Conservation (phyloP, 30 jellyfish, hydroid and myxozoan genomes). For the Cassiopea xamachana region DNA sequence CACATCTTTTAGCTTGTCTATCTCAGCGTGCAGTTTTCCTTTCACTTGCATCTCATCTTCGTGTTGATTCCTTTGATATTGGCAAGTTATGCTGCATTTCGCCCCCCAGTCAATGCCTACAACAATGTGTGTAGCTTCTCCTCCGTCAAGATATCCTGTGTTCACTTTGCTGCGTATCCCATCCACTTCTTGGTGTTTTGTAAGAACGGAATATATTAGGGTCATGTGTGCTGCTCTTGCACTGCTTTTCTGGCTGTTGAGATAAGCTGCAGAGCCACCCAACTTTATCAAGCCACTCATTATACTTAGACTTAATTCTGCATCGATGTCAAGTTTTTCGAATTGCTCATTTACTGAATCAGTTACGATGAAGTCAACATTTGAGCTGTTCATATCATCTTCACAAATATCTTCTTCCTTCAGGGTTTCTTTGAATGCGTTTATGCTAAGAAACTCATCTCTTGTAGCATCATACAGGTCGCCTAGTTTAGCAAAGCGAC, state of each 20-base stretch:
- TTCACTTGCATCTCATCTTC: constrained; percentile 51
- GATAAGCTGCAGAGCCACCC: constrained; percentile 66
- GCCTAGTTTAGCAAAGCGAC: constrained; percentile 75
- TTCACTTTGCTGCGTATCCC: constrained; percentile 52
- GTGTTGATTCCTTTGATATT: constrained; percentile 9
- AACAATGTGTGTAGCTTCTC: constrained; percentile 75
- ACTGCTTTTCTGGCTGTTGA: constrained; percentile 54
- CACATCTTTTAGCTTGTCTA: constrained; percentile 37
- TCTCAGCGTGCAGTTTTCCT: constrained; percentile 58
- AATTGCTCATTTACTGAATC: constrained; percentile 52
- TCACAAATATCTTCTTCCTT: constrained; percentile 64
- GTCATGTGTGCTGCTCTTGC: constrained; percentile 48
- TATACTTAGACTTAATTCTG: constrained; percentile 69
- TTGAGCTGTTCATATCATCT: constrained; percentile 53
- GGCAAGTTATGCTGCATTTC: constrained; percentile 65
- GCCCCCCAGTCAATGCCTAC: constrained; percentile 88
- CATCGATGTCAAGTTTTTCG: constrained; percentile 60
- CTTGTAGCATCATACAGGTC: constrained; percentile 62
- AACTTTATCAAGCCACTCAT: constrained; percentile 61
- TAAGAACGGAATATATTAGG: constrained; percentile 47
- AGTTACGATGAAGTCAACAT: constrained; percentile 53
- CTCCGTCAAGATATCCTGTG: constrained; percentile 19
- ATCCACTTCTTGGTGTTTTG: constrained; percentile 63
- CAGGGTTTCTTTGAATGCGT: background rate
- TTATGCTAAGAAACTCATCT: constrained; percentile 62